Base-by-base conservation (phyloP, 2,113 vertebrate species). In the Ellobius talpinus region DNA sequence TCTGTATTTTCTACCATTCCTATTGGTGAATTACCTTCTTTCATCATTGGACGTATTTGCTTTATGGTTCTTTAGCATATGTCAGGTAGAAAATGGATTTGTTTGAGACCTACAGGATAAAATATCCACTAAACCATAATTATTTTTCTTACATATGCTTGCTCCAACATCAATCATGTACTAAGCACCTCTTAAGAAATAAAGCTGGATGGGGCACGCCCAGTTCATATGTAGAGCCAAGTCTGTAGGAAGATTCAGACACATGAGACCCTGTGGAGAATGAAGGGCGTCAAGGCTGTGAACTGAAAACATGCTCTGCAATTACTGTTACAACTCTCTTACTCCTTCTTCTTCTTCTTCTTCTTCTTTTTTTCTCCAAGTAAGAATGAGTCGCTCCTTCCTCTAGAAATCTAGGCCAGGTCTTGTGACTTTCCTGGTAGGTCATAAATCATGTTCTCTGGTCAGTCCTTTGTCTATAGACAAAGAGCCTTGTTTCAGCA, bases 1-100 rank as follows among this genome's bases (percentile, higher is more conserved):
- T 88, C 68, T 93, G 36, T 70, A 73, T 72, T 87, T 92, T 95
- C 33, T 86, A 63, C 88, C 90, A 93, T 95, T 90, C 90, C n/a
- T 94, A 8, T 74, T 93, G 90, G 88, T 92, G 86, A 97, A 82
- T 86, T 88, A 52, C 79, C 90, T 87, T 68, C 29, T 93, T 42
- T 66, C 36, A 87, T 63, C 76, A n/a, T 5, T 1, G 0, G 50
- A 91, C 88, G 88, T 92, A 95, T 33, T 79, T 50, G 29, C 78
- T 95, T 95, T 86, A 68, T 0, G 36, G 14, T n/a, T 29, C 47
- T 82, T 86, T 94, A 33, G 55, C 93, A 81, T 1, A 76, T 65
- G 86, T 86, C 36, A 95, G 73, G 24, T 52, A 88, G 50, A 39
- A 36, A 87, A 76, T 17, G n/a, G 29, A 84, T 89, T 91, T 45